Conservation (phyloP, 2,113 vertebrate species). For the Mungos mungo region DNA sequence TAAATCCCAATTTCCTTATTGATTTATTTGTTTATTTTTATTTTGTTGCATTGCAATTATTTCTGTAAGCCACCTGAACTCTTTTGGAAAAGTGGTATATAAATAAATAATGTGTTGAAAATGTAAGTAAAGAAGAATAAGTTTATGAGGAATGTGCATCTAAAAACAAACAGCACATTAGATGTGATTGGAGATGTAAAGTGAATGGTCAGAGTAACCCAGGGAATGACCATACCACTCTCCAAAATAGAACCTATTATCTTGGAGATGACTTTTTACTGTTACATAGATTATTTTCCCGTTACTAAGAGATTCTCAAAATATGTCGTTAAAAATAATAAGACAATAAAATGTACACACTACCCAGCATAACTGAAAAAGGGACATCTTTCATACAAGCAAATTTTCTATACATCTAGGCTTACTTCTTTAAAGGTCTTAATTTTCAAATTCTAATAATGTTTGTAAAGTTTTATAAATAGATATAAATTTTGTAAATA, state of each 20-base stretch:
- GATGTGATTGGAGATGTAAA: not conserved
- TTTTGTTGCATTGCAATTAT: not conserved
- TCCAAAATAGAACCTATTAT: not conserved
- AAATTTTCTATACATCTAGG: not conserved
- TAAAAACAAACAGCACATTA: not conserved
- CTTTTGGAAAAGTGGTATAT: not conserved
- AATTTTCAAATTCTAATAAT: not conserved
- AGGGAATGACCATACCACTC: not conserved
- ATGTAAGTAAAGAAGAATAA: not conserved
- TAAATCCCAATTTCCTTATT: not conserved
- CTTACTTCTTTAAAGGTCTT: not conserved
- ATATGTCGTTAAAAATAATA: not conserved
- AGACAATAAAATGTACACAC: not conserved
- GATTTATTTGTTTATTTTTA: not conserved
- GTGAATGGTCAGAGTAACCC: not conserved
- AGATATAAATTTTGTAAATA: not conserved
- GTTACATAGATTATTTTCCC: not conserved
- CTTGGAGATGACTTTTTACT: not conserved
- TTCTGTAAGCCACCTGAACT: not conserved
- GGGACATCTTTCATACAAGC: not conserved
- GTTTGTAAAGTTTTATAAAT: not conserved
- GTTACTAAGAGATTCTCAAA: not conserved
- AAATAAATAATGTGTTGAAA: conserved; percentile 19
- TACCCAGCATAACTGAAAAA: not conserved
- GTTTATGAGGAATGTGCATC: not conserved